Base-by-base conservation (phyloP, 2,888 invertebrate genomes). In the Pachymerium ferrugineum region DNA sequence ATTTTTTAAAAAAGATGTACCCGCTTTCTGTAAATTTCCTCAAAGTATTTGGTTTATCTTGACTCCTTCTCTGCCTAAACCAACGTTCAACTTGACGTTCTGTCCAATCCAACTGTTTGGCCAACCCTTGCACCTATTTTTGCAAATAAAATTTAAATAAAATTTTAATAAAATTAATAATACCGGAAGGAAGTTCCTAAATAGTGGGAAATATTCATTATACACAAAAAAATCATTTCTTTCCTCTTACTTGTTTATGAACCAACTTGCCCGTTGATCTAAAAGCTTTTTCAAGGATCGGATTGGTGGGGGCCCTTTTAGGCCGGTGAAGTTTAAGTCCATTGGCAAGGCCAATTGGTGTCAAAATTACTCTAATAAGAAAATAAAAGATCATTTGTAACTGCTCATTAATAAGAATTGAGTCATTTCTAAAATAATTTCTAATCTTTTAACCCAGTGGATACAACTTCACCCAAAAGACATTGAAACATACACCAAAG, bases 1-100 rank as follows among this genome's bases (percentile, higher is more conserved):
- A n/a, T 62, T 10, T 16, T 14, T 25, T 8, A 19, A 28, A 28
- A 12, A 28, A 22, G 22, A 73, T 29, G 38, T 42, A 86, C 84
- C 90, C 88, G 81, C 92, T 93, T 85, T 97, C 96, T 81, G 91
- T 91, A 84, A 97, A 97, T 83, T 96, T 95, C 70, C 90, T 89
- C 79, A 96, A 86, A 3, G 91, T 92, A 25, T 93, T 92, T 0
- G 95, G 94, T 81, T 91, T 93, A 80, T 93, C 93, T 83, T 93
- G 92, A 73, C 90, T 89, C 77, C 90, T 87, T 74, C 95, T 86
- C 75, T 91, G 85, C 77, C 96, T 87, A 84, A 95, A 88, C 96
- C 96, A 97, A 78, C 95, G 86, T 82, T 96, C 93, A 76, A 96
- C 90, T 83, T 94, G 92, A 74, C 95, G 87, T 82, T 92, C 91